A percentile compares a stretch with the other conserved stretches of the same genome.
These are phyloP conservation scores for Pseudococcus viburni DNA, from an alignment of 2,888 invertebrate genomes.

Conservation along the genomic window DNA sequence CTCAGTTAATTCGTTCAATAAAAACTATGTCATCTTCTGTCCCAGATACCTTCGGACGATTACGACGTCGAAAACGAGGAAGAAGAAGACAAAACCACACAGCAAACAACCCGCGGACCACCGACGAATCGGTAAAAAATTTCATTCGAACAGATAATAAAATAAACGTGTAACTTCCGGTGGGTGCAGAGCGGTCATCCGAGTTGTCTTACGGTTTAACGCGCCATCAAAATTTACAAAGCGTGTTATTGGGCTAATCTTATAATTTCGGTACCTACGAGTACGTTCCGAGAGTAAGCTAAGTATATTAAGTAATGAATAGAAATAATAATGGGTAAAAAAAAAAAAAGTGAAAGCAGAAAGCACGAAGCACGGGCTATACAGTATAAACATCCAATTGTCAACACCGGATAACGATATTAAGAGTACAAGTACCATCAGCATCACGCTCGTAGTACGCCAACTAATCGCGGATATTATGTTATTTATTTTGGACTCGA, in stretches of 20 bases:
- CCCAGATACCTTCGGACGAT: background rate
- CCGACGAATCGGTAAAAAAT: slow-evolving; percentile 34
- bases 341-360: slow-evolving; percentile 45
- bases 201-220: slow-evolving; percentile 59
- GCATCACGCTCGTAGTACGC: background rate
- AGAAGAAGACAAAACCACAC: background rate
- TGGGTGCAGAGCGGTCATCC: slow-evolving; percentile 56
- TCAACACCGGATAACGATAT: slow-evolving; percentile 53
- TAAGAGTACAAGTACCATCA: background rate
- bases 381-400: background rate
- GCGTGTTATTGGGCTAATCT: slow-evolving; percentile 63
- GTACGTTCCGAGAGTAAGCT: background rate
- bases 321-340: background rate
- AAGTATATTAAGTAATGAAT: background rate
- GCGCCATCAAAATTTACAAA: slow-evolving; percentile 61
- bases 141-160: slow-evolving; percentile 24
- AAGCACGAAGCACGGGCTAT: slow-evolving; percentile 49
- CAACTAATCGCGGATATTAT: slow-evolving; percentile 56
- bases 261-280: slow-evolving; percentile 24
- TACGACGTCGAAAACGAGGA: background rate
- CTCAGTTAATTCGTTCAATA: background rate
- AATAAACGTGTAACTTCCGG: slow-evolving; percentile 61
- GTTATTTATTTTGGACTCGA: slow-evolving; percentile 61
- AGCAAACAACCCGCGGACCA: background rate
- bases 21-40: slow-evolving; percentile 6